Percentiles rank a stretch among this genome's conserved stretches.
These are phyloP conservation scores for Rafetus swinhoei DNA, from an alignment of 2,113 vertebrate species.

Conservation along the genomic window DNA sequence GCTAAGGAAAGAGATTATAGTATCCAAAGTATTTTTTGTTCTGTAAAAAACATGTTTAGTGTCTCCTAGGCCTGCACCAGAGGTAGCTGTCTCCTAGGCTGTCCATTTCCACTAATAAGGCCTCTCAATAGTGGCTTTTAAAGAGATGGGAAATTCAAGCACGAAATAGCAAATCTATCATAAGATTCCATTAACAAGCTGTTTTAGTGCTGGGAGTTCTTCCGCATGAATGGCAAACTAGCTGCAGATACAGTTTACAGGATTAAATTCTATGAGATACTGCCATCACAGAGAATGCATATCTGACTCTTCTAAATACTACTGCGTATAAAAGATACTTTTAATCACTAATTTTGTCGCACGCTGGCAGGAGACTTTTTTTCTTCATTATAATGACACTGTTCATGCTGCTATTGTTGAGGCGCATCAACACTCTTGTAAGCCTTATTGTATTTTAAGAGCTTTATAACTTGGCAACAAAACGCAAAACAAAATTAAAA, in stretches of 20 bases:
- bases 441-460: background rate
- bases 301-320: background rate
- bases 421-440: background rate
- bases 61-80: background rate
- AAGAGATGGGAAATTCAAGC: conserved; percentile 8
- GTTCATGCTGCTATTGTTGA: background rate
- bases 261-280: background rate
- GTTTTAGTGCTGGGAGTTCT: background rate
- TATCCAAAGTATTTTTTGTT: background rate
- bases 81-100: background rate
- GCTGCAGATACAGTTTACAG: background rate
- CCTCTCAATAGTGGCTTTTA: background rate
- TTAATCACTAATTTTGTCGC: background rate
- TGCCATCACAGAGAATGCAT: background rate
- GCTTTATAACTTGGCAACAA: background rate
- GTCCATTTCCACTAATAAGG: background rate
- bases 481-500: background rate
- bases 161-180: conserved; percentile 10
- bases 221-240: conserved; percentile 3
- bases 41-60: background rate
- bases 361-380: background rate
- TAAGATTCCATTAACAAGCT: conserved; percentile 8
- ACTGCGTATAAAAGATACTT: background rate
- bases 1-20: background rate
- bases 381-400: background rate